Evolutionary conservation across 2,797 vertebrate species (phyloP).

Genomic region (Lepilemur septentrionalis): DNA sequence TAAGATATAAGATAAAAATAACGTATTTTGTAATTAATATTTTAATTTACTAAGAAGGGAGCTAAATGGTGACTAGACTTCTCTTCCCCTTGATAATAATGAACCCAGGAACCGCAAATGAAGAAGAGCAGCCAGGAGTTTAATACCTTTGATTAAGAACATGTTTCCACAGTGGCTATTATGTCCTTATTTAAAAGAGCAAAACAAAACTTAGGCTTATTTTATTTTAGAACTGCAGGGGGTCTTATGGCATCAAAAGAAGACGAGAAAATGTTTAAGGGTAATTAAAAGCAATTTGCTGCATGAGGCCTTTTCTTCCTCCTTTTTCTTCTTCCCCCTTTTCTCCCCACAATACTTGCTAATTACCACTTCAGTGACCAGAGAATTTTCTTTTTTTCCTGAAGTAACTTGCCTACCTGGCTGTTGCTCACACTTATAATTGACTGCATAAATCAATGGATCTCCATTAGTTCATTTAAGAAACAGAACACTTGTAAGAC

Average conservation of each 20-base stretch:
- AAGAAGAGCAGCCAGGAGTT: slow-evolving; percentile 83
- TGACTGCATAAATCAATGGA: slow-evolving; percentile 75
- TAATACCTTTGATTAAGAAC: slow-evolving; percentile 86
- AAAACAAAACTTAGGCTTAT: slow-evolving; percentile 84
- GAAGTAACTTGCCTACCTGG: slow-evolving; percentile 78
- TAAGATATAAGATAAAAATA: slow-evolving; percentile 85
- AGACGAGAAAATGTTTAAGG: slow-evolving; percentile 82
- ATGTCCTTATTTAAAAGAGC: slow-evolving; percentile 81
- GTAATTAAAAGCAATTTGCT: slow-evolving; percentile 87
- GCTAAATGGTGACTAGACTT: slow-evolving; percentile 83
- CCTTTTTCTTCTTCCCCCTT: slow-evolving; percentile 71
- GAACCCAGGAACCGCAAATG: slow-evolving; percentile 82
- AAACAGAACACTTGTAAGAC: not conserved
- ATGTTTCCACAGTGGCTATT: slow-evolving; percentile 84
- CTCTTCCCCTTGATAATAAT: slow-evolving; percentile 82
- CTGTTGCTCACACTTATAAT: slow-evolving; percentile 79
- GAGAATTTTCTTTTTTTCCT: slow-evolving; percentile 74
- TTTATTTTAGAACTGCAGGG: slow-evolving; percentile 84
- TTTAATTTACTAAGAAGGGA: slow-evolving; percentile 85
- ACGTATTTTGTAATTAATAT: slow-evolving; percentile 86
- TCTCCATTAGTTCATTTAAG: slow-evolving; percentile 56
- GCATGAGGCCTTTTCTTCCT: slow-evolving; percentile 82
- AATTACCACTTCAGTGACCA: slow-evolving; percentile 83
- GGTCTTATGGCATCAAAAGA: slow-evolving; percentile 83
- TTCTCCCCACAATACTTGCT: slow-evolving; percentile 78